These are phyloP conservation scores for Lepus timidus DNA, from an alignment of 2,113 vertebrate species.

Conservation along the genomic window DNA sequence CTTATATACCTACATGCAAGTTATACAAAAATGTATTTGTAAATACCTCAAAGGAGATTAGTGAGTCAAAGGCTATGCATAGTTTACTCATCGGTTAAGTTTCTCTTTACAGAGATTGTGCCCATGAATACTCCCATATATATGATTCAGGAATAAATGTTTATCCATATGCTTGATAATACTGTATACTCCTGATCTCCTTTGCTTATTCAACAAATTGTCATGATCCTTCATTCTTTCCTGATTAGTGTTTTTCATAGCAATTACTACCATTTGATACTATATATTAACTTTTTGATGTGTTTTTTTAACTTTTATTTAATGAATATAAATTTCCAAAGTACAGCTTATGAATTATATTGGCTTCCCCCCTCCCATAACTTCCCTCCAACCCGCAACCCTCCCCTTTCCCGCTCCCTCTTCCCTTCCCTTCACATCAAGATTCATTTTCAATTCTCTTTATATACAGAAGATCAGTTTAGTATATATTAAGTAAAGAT, in stretches of 20 bases:
- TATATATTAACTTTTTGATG: not conserved
- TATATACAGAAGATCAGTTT: too few relatives aligned
- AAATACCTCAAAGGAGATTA: not conserved
- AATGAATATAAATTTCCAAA: too few relatives aligned
- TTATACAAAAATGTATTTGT: not conserved
- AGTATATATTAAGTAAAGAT: too few relatives aligned
- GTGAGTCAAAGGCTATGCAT: not conserved
- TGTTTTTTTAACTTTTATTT: not conserved
- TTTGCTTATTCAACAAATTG: slow-evolving; percentile 35
- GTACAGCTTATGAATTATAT: too few relatives aligned
- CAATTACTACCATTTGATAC: not conserved
- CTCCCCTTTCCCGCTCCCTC: too few relatives aligned
- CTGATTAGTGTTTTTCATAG: slow-evolving; percentile 23
- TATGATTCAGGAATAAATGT: not conserved
- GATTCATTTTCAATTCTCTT: too few relatives aligned
- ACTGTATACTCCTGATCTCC: not conserved
- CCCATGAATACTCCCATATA: not conserved
- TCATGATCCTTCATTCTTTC: not conserved
- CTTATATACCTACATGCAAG: not conserved
- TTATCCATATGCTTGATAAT: not conserved
- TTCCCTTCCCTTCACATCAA: too few relatives aligned
- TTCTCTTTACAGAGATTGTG: not conserved
- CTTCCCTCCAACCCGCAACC: too few relatives aligned
- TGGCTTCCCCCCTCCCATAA: too few relatives aligned
- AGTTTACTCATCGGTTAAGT: not conserved